Percentiles rank a stretch among this genome's conserved stretches.
These are phyloP conservation scores for Phragmatobia fuliginosa DNA, from an alignment of 2,888 invertebrate species.

Conservation along the genomic window DNA sequence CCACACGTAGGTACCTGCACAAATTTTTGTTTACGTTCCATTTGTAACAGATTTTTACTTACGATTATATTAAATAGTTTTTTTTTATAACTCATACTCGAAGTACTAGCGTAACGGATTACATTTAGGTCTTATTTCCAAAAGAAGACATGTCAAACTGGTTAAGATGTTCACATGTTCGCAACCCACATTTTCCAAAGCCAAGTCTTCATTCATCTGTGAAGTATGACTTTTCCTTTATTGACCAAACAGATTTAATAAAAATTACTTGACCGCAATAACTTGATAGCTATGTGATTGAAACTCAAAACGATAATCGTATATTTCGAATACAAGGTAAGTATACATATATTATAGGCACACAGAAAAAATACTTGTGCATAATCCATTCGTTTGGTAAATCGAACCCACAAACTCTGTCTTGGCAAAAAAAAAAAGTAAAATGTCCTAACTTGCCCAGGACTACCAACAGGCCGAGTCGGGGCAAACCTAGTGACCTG, in stretches of 20 bases:
- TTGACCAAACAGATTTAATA: neutral
- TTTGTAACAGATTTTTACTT: neutral
- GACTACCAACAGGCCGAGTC: too few relatives aligned
- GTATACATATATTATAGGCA: neutral
- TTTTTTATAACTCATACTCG: neutral
- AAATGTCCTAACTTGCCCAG: too few relatives aligned
- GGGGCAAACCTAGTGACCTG: too few relatives aligned
- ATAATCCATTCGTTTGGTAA: too few relatives aligned
- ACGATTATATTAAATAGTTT: neutral
- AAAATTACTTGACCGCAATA: neutral
- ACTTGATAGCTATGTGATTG: neutral
- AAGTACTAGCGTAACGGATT: neutral
- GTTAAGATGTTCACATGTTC: constrained; percentile 11
- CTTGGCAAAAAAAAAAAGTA: too few relatives aligned
- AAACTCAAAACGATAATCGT: neutral
- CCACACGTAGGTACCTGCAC: neutral
- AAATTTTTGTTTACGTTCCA: neutral
- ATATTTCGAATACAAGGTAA: neutral
- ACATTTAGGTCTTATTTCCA: constrained; percentile 13
- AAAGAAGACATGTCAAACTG: constrained; percentile 16
- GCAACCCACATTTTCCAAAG: constrained; percentile 18
- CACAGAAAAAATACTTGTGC: neutral
- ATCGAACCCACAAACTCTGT: too few relatives aligned
- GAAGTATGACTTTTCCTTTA: neutral
- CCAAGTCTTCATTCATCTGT: neutral